phyloP scores from a whole-genome alignment of 2,797 vertebrate genomes.

The Eidolon dupreanum region DNA sequence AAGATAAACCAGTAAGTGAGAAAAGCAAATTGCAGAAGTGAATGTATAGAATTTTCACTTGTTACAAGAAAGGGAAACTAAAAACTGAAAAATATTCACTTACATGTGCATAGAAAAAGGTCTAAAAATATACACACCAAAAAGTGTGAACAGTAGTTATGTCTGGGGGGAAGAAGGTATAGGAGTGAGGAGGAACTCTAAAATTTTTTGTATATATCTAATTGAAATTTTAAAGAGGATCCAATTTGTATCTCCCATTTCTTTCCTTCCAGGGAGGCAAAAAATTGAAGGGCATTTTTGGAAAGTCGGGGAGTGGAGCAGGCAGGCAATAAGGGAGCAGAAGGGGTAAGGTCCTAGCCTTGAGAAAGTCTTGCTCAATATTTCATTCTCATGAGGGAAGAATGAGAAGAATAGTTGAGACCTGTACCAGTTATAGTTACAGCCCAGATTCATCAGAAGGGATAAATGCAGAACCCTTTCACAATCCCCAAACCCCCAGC shows the following conservation, averaged over 20 bases:
- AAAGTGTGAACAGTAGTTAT: neutral
- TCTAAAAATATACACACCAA: neutral
- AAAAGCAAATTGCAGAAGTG: neutral
- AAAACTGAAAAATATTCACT: neutral
- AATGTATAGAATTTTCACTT: conserved; percentile 4
- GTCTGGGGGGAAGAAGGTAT: neutral
- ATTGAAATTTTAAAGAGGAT: conserved; percentile 8
- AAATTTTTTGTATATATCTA: neutral
- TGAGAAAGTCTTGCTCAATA: neutral
- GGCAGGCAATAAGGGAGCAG: neutral
- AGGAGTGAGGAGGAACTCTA: neutral
- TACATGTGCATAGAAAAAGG: neutral
- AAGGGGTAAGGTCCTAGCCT: neutral
- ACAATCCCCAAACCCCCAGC: neutral
- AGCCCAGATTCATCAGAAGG: neutral
- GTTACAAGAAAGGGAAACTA: neutral
- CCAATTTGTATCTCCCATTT: neutral
- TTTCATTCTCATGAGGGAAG: neutral
- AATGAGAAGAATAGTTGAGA: neutral
- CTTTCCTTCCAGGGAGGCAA: neutral
- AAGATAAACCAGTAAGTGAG: neutral
- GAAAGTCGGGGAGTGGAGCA: neutral
- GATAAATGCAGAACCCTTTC: neutral
- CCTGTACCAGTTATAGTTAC: neutral
- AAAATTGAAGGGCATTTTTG: neutral